phyloP scores from a whole-genome alignment of 1,140 invertebrate species.

The Ylistrum balloti region DNA sequence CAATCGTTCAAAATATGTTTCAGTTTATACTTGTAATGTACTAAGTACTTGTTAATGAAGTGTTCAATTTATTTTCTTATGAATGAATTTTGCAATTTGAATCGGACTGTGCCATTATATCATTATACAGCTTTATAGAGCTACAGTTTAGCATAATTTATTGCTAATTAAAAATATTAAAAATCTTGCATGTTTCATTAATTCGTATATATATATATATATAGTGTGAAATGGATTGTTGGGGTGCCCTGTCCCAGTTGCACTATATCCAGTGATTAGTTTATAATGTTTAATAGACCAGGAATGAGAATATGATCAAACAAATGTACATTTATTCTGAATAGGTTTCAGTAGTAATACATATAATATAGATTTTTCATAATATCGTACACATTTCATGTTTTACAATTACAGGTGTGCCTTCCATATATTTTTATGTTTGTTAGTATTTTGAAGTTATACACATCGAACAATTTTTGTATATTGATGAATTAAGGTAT shows the following conservation, averaged over 20 bases:
- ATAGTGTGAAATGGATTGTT: neutral
- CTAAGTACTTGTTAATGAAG: neutral
- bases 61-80: neutral
- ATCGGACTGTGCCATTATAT: neutral
- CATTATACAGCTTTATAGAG: neutral
- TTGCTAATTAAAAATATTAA: neutral
- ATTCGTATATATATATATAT: neutral
- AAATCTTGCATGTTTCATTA: neutral
- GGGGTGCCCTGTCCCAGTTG: neutral
- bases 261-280: neutral
- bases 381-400: neutral
- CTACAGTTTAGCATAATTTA: neutral
- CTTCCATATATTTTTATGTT: neutral
- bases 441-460: neutral
- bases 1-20: neutral
- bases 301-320: neutral
- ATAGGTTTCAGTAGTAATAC: neutral
- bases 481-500: neutral
- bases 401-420: neutral
- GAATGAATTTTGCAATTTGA: neutral
- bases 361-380: neutral
- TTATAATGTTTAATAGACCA: neutral
- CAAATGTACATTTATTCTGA: neutral
- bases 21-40: neutral
- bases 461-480: neutral